Evolutionary conservation across 2,888 invertebrate genomes (phyloP).

Genomic region (Bhutanitis thaidina): DNA sequence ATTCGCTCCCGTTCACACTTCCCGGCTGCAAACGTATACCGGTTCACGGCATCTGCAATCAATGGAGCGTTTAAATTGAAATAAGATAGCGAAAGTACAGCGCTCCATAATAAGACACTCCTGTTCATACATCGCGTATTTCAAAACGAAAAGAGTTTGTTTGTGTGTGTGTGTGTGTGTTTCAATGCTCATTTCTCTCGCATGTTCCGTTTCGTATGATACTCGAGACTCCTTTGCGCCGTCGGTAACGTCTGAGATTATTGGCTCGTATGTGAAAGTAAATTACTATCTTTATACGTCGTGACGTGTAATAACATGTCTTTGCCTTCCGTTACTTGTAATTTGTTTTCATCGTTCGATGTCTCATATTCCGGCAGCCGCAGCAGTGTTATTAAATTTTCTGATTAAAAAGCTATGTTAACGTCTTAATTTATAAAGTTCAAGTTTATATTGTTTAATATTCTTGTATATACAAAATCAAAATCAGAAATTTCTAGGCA

Average conservation of each 20-base stretch:
- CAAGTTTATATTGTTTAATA: no score
- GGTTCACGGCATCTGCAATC: conserved; percentile 74
- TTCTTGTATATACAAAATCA: no score
- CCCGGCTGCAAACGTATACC: conserved; percentile 61
- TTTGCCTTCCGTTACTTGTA: conserved; percentile 8
- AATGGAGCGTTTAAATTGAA: conserved; percentile 78
- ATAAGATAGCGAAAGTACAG: conserved; percentile 71
- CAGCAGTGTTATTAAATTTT: conserved; percentile 3
- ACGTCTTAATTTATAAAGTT: background rate
- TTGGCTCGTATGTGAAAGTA: conserved; percentile 26
- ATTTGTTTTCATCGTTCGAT: conserved; percentile 11
- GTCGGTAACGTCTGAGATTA: conserved; percentile 23
- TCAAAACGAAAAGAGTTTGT: conserved; percentile 4
- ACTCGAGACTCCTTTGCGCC: conserved; percentile 21
- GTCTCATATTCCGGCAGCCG: conserved; percentile 5
- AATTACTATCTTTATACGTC: conserved; percentile 22
- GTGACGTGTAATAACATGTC: conserved; percentile 18
- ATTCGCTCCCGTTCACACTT: conserved; percentile 43
- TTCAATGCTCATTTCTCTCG: conserved; percentile 3
- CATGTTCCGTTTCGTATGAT: conserved; percentile 13
- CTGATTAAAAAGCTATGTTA: conserved; percentile 11
- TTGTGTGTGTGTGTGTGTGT: no score
- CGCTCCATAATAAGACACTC: conserved; percentile 59
- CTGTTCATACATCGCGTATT: conserved; percentile 26
- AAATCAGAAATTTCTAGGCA: no score